Base-by-base conservation (phyloP, 2,888 invertebrate species). In the Nebria salina region DNA sequence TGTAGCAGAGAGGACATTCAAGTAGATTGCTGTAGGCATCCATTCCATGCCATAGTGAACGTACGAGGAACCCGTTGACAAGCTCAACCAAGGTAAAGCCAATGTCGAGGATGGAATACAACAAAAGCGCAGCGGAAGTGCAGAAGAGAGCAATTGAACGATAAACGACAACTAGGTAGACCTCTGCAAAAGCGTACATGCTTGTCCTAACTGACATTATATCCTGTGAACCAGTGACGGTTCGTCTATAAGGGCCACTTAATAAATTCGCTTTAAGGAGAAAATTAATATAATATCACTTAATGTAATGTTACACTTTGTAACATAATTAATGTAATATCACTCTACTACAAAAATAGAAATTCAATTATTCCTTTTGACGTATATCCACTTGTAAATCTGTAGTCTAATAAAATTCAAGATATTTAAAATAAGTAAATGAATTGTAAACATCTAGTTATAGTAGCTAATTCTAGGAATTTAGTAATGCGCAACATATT, bases 51-150 rank as follows among this genome's bases (percentile, higher is more conserved):
- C 2, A 54, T 13, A 13, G 54, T 8, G 54, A 54, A 54, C 54
- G 54, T 7, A 54, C 11, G 54, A 54, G 54, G 54, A 54, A 54
- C 54, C 54, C 8, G 54, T 54, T 54, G 54, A 54, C 54, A 54
- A 54, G 54, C 54, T 54, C 54, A 54, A 54, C 54, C 54, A 54
- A 54, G 54, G 54, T 54, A 54, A 8, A 54, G 54, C 54, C 54
- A 54, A 54, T 54, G 54, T 54, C 8, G 54, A 54, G 54, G 54
- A 54, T 54, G 54, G 54, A 13, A 13, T 13, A 11, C 54, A 54
- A 54, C 54, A 54, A 54, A 54, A 54, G 54, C 54, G 54, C 54
- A 54, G 54, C 54, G 54, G 54, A 54, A 54, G 54, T 54, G 54
- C 54, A 54, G 54, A 54, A 13, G 13, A 54, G 54, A 54, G 54